phyloP scores from a whole-genome alignment of 2,113 vertebrate genomes.

The Catharus minimus region DNA sequence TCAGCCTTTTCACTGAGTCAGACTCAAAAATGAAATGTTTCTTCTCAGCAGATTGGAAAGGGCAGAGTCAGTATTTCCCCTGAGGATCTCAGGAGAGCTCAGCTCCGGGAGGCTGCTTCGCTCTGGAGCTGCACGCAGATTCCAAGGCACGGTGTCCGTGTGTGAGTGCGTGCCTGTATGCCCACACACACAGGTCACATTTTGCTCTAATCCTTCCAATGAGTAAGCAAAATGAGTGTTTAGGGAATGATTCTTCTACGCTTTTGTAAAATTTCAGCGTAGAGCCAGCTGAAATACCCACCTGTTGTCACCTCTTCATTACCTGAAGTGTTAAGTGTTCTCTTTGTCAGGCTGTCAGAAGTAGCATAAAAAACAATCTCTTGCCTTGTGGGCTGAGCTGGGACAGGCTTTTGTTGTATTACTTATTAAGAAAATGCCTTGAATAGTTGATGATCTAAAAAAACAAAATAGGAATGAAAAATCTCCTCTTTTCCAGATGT shows the following conservation, averaged over 20 bases:
- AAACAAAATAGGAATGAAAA: background rate
- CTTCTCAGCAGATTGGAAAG: slow-evolving; percentile 25
- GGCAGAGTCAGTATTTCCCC: slow-evolving; percentile 11
- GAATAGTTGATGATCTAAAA: background rate
- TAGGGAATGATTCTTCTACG: background rate
- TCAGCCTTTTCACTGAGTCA: slow-evolving; percentile 27
- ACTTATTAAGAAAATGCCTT: background rate
- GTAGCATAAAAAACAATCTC: background rate
- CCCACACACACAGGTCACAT: background rate
- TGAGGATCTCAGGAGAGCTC: background rate
- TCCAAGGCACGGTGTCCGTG: rapidly evolving
- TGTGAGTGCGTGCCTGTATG: background rate
- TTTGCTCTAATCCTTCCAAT: background rate
- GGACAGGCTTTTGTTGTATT: background rate
- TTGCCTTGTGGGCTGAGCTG: background rate
- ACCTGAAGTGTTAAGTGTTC: background rate
- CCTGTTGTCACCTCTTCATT: background rate
- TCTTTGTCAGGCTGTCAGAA: background rate
- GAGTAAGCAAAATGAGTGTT: background rate
- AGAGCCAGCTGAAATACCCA: background rate
- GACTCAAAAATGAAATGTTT: slow-evolving; percentile 22
- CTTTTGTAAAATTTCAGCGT: background rate
- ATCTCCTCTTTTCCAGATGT: background rate
- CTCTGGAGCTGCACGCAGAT: background rate
- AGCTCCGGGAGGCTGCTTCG: background rate